Conservation (phyloP, 2,888 invertebrate species). For the Chymomyza amoena region DNA sequence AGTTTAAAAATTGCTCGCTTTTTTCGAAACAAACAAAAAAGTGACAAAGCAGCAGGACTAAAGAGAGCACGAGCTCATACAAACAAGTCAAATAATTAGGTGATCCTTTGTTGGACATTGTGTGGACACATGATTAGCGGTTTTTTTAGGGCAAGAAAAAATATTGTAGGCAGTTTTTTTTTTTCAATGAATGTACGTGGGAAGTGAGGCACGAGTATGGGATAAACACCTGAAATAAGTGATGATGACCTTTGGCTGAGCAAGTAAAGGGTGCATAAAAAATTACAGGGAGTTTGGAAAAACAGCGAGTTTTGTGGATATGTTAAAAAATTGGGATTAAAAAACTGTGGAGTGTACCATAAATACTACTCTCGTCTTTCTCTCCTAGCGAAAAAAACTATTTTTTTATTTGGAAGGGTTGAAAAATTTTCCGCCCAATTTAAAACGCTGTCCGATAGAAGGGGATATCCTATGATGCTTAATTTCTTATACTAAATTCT, state of each 20-base stretch:
- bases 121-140: slow-evolving; percentile 60
- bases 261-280: too few relatives aligned
- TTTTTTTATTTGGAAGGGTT: too few relatives aligned
- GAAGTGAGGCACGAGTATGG: neutral
- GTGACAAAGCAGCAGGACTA: slow-evolving; percentile 16
- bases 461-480: too few relatives aligned
- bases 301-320: too few relatives aligned
- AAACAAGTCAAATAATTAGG: slow-evolving; percentile 69
- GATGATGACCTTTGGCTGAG: neutral
- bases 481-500: too few relatives aligned
- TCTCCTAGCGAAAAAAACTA: too few relatives aligned
- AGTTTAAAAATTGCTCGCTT: slow-evolving; percentile 67
- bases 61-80: slow-evolving; percentile 42
- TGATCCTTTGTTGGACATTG: slow-evolving; percentile 59
- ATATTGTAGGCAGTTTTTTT: neutral
- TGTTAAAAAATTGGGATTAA: too few relatives aligned
- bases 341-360: too few relatives aligned
- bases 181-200: slow-evolving; percentile 24
- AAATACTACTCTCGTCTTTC: too few relatives aligned
- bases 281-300: too few relatives aligned
- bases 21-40: slow-evolving; percentile 46
- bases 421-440: too few relatives aligned
- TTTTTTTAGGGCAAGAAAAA: slow-evolving; percentile 40
- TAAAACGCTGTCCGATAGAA: too few relatives aligned
- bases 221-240: neutral